Percentiles rank a stretch among this genome's conserved stretches.
These are phyloP conservation scores for Masnerella sp. DNA, from an alignment of 2,888 invertebrate genomes.

Conservation along the genomic window DNA sequence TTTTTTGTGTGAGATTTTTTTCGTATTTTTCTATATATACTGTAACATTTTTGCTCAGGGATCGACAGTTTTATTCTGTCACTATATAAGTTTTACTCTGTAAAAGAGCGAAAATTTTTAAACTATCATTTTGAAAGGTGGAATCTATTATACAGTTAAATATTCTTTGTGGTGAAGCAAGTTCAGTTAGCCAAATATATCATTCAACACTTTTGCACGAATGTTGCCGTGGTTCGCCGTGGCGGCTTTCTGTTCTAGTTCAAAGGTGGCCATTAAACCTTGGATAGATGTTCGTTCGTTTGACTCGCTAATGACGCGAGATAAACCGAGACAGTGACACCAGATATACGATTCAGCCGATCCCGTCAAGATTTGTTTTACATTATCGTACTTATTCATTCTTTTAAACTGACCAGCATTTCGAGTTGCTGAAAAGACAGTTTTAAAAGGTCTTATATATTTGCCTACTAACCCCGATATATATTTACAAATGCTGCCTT, in stretches of 20 bases:
- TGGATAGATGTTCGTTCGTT: constrained; percentile 40
- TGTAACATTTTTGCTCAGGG: no score
- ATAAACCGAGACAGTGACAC: constrained; percentile 45
- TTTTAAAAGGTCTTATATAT: constrained; percentile 20
- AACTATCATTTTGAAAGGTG: no score
- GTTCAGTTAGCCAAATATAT: constrained; percentile 26
- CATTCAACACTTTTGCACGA: constrained; percentile 33
- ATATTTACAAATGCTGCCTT: constrained; percentile 11
- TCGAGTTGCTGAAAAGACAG: constrained; percentile 19
- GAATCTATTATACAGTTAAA: neutral
- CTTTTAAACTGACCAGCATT: constrained; percentile 17
- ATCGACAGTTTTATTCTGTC: no score
- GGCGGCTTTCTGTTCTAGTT: constrained; percentile 28
- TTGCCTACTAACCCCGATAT: constrained; percentile 9
- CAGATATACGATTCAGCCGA: constrained; percentile 41
- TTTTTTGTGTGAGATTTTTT: no score
- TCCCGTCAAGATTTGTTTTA: constrained; percentile 50
- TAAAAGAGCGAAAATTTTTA: no score
- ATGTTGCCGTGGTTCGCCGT: constrained; percentile 33
- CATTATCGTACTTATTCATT: constrained; percentile 42
- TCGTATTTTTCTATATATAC: no score
- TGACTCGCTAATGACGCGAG: constrained; percentile 45
- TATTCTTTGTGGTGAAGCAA: constrained; percentile 11
- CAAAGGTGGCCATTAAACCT: constrained; percentile 45
- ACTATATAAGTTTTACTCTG: no score